Evolutionary conservation across 2,888 invertebrate genomes (phyloP), one percentile per base, ranked within the genome.

Genomic region (Sphaerophoria rueppellii): DNA sequence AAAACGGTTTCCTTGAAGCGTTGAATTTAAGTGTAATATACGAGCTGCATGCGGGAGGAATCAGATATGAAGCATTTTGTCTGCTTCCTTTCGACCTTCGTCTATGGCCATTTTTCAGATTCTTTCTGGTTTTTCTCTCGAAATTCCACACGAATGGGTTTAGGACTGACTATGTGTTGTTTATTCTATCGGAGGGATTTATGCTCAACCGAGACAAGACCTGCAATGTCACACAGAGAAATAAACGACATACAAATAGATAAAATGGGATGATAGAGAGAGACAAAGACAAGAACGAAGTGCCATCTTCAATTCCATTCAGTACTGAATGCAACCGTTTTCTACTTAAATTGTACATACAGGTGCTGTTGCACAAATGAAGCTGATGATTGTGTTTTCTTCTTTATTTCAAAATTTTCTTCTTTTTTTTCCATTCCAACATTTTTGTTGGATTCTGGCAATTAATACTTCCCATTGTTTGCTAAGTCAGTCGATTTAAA

Each of bases 301-400:
- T 60, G 71, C 70, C 63, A 78, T 72, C 75, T 71, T 80, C 75
- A 58, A 82, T 78, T 24, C 40, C 40, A 52, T 67, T 67, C 72
- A 60, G 24, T 58, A 81, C 46, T 40, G 70, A 70, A 82, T 67
- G 74, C 83, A 79, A 71, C 60, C 50, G 67, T 63, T 76, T 61
- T 69, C 50, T 61, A 34, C 58, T 63, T 63, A 60, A 75, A 83
- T 71, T 79, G 79, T 57, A 65, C 12, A 70, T 72, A 72, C 83
- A 83, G 79, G 83, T 83, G 75, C 65, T 60, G 37, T 40, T 70
- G 11, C 61, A 72, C 57, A 69, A 81, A 82, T 77, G 58, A 82
- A 73, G 50, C 67, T 74, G 63, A 78, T 82, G 78, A 78, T 78
- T 78, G 37, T 78, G 69, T 78, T 78, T 76, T 65, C 37, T 34